Conservation (phyloP, 2,113 vertebrate species). For the Sula dactylatra region DNA sequence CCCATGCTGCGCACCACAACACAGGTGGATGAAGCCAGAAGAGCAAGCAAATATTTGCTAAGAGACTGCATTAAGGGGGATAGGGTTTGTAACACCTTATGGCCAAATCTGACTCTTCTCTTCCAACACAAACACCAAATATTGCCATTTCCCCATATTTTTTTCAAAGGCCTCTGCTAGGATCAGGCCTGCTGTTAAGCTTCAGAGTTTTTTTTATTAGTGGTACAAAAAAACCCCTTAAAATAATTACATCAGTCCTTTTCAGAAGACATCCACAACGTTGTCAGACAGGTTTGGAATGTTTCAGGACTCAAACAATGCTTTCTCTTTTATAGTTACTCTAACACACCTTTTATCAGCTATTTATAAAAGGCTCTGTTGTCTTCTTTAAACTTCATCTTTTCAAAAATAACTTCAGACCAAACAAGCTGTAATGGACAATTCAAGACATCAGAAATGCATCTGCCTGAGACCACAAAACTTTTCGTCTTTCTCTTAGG, state of each 20-base stretch:
- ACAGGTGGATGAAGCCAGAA: not conserved
- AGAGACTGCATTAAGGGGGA: not conserved
- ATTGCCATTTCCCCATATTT: not conserved
- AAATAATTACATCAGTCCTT: not conserved
- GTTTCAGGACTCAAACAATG: not conserved
- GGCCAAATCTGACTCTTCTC: not conserved
- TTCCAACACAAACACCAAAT: not conserved
- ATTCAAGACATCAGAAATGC: not conserved
- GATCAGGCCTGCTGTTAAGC: not conserved
- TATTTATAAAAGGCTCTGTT: not conserved
- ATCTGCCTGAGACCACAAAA: slow-evolving; percentile 26
- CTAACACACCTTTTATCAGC: not conserved
- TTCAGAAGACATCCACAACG: not conserved
- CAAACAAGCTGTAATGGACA: slow-evolving; percentile 31
- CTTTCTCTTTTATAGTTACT: not conserved
- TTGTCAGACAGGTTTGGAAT: not conserved
- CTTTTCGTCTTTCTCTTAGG: not conserved
- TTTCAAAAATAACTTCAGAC: slow-evolving; percentile 35
- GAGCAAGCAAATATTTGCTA: not conserved
- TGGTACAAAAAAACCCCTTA: not conserved
- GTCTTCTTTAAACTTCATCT: not conserved
- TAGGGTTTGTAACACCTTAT: not conserved
- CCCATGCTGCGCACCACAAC: not conserved
- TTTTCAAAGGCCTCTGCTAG: not conserved
- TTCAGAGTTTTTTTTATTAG: not conserved